Base-by-base conservation (phyloP, 2,797 vertebrate genomes). In the Ibycter americanus region DNA sequence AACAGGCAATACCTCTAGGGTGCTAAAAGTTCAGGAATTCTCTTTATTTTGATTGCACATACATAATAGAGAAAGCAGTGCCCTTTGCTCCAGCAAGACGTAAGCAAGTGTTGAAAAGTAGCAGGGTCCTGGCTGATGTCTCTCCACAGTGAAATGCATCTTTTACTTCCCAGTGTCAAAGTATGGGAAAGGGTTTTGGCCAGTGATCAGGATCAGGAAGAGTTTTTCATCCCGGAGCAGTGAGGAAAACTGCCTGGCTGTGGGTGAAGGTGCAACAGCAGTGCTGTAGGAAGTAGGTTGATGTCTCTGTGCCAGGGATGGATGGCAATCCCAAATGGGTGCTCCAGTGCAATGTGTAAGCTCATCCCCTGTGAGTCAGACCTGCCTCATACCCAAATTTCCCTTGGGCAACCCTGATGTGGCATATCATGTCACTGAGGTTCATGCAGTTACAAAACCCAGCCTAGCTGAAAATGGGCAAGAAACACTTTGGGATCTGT, bases 1-100 rank as follows among this genome's bases (percentile, higher is more conserved):
- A 87, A 77, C 8, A 80, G 18, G 31, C 66, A 83, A 26, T 82
- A 73, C 40, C n/a, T 94, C 86, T 47, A 66, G 80, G 55, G 58
- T 51, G 40, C 54, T 71, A 68, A 78, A 87, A 92, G 84, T 89
- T 85, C 14, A 90, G 47, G 40, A 62, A 67, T 62, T 42, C 55
- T 93, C 66, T 93, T 88, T 58, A 54, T 87, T 93, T 92, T 88
- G 25, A 66, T 93, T 90, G 40, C 63, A 77, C 25, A 66, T 34
- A 18, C 17, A 9, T 67, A 32, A 40, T 20, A 79, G 42, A 76
- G 54, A 85, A 95, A 66, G 15, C 34, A 88, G 46, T 22, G 25
- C n/a, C 25, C 27, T 91, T 80, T 92, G 38, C 83, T 90, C 59
- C 63, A 92, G 59, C 18, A 74, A 83, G 52, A 68, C 1, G 0